Base-by-base conservation (phyloP, 2,113 vertebrate genomes). In the Grallaria varia region DNA sequence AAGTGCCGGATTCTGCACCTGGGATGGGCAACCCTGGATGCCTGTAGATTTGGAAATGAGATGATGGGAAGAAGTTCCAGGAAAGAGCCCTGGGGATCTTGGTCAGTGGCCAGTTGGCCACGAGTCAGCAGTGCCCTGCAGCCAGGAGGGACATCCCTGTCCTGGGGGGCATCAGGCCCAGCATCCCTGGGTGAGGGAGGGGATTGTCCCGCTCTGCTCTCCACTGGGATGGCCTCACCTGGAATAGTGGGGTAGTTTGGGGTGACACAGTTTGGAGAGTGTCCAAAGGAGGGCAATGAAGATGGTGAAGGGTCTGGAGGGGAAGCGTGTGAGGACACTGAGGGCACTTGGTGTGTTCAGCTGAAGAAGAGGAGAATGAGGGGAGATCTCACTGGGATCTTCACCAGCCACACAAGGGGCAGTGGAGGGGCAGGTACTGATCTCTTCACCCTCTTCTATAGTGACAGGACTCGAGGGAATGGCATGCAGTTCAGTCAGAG, bases 231-330 rank as follows among this genome's bases (percentile, higher is more conserved):
- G 1, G 17, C 3, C 3, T 25, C 25, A 18, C 8, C 37, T 58
- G 1, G 0, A 42, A 8, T 17, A 4, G 6, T 5, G 4, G 19
- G 5, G 20, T 7, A 42, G 12, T 13, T 50, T 31, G 10, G 20
- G 6, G 10, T 10, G 10, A 7, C 6, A 25, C 5, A 67, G 3
- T 3, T 5, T 17, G 3, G 3, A 23, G 5, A 49, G 9, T 12
- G 12, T 20, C 6, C 6, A 21, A 50, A 35, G 25, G 5, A n/a
- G 8, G 20, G 4, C 7, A 14, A 6, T 0, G 0, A 10, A 6
- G 10, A 6, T 50, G 25, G 25, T 21, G 25, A 44, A 68, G 25
- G 4, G 14, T 23, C 31, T 13, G 2, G 44, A 44, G 7, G 3
- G 3, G 33, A 44, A 37, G 25, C 0, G 2, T 9, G 17, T 27